Evolutionary conservation across 2,113 vertebrate species (phyloP).

Genomic region (Micronycteris hirsuta): DNA sequence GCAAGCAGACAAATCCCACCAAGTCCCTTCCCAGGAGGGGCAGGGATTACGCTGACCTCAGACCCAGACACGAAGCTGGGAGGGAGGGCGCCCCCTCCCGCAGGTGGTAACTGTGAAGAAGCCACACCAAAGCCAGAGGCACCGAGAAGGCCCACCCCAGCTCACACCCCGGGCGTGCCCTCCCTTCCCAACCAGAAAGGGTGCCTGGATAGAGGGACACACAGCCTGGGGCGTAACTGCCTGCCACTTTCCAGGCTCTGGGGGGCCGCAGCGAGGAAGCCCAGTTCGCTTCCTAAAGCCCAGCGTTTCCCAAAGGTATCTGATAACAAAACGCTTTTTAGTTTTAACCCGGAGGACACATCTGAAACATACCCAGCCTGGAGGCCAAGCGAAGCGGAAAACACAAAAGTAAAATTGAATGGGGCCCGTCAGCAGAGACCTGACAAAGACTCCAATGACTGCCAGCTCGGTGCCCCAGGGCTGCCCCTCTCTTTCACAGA

Average conservation of each 20-base stretch:
- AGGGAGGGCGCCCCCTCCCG: rapidly evolving
- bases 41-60: background rate
- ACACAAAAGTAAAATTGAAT: background rate
- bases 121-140: background rate
- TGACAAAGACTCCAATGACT: background rate
- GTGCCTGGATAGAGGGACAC: no score
- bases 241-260: background rate
- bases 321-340: background rate
- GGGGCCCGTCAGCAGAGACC: no score
- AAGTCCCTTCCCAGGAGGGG: background rate
- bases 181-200: background rate
- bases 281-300: background rate
- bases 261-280: background rate
- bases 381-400: background rate
- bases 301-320: background rate
- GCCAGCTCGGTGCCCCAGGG: background rate
- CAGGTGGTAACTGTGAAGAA: background rate
- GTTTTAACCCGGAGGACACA: background rate
- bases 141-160: background rate
- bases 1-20: background rate
- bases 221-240: background rate
- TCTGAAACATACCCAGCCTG: background rate
- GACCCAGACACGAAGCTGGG: background rate
- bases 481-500: background rate
- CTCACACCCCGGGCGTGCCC: background rate